phyloP scores from a whole-genome alignment of 1,140 invertebrate species.

The Drosophila rufa region DNA sequence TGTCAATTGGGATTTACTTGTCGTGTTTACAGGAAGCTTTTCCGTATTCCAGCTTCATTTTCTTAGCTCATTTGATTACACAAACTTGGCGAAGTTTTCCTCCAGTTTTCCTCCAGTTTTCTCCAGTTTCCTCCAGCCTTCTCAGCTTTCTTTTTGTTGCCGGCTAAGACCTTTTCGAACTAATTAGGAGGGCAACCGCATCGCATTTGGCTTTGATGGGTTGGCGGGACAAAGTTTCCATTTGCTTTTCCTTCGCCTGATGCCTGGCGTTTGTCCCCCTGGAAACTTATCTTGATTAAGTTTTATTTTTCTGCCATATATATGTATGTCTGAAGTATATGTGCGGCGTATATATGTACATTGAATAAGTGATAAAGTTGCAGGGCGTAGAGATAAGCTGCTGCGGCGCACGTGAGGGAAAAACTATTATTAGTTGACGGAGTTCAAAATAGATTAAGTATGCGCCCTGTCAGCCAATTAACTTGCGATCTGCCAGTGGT shows the following conservation, averaged over 20 bases:
- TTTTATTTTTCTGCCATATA: conserved; percentile 34
- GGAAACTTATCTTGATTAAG: conserved; percentile 47
- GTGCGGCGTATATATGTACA: conserved; percentile 39
- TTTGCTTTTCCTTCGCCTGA: conserved; percentile 29
- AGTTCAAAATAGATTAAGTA: conserved; percentile 50
- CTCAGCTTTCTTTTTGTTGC: conserved; percentile 32
- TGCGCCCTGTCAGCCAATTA: conserved; percentile 38
- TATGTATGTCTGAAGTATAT: conserved; percentile 17
- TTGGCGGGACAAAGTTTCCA: conserved; percentile 31
- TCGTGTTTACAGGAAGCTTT: conserved; percentile 27
- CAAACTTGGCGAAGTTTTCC: conserved; percentile 44
- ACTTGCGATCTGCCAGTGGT: conserved; percentile 17
- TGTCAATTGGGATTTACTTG: conserved; percentile 43
- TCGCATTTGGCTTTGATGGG: conserved; percentile 51
- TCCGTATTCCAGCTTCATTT: conserved; percentile 26
- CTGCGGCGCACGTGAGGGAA: conserved; percentile 39
- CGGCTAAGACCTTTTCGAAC: conserved; percentile 50
- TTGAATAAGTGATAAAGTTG: conserved; percentile 40
- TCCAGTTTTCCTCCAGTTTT: conserved; percentile 8
- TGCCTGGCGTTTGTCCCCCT: conserved; percentile 20
- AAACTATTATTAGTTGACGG: conserved; percentile 44
- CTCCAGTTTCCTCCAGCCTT: neutral
- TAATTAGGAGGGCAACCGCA: conserved; percentile 55
- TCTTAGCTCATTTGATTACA: conserved; percentile 50
- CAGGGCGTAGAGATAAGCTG: conserved; percentile 32